Conservation (phyloP, 2,113 vertebrate genomes). For the Oreochromis tanganicae region DNA sequence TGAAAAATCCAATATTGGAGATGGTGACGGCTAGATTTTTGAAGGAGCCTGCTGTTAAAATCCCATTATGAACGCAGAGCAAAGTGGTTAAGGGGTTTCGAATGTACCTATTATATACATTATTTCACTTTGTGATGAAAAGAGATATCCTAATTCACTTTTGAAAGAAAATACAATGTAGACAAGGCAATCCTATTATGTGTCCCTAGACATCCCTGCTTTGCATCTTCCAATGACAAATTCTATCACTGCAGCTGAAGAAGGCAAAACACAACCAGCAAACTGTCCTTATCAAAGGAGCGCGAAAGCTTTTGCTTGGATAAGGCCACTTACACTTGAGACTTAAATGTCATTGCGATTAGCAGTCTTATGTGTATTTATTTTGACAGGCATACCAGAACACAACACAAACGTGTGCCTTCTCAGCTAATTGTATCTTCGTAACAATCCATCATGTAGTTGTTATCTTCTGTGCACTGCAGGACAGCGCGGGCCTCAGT, state of each 20-base stretch:
- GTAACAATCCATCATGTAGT: neutral
- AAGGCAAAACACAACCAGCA: constrained; percentile 7
- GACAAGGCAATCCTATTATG: constrained; percentile 54
- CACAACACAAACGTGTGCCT: neutral
- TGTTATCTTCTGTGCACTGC: neutral
- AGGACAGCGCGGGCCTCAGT: neutral
- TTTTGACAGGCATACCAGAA: neutral
- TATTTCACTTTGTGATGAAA: constrained; percentile 56
- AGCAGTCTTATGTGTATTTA: neutral
- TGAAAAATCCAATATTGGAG: constrained; percentile 66
- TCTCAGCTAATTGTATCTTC: neutral
- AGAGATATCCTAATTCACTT: constrained; percentile 61
- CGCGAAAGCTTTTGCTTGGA: neutral
- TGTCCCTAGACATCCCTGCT: constrained; percentile 36
- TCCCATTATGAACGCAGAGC: constrained; percentile 62
- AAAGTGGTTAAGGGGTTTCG: constrained; percentile 61
- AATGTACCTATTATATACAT: constrained; percentile 51
- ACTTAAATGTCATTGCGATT: neutral
- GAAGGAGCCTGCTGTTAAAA: constrained; percentile 58
- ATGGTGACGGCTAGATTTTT: constrained; percentile 59
- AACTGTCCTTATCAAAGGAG: neutral
- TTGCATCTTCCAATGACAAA: constrained; percentile 57
- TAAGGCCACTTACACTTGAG: neutral
- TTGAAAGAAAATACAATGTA: constrained; percentile 47
- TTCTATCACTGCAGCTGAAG: neutral